phyloP scores from a whole-genome alignment of 2,888 invertebrate species.

The Julus scandinavius region DNA sequence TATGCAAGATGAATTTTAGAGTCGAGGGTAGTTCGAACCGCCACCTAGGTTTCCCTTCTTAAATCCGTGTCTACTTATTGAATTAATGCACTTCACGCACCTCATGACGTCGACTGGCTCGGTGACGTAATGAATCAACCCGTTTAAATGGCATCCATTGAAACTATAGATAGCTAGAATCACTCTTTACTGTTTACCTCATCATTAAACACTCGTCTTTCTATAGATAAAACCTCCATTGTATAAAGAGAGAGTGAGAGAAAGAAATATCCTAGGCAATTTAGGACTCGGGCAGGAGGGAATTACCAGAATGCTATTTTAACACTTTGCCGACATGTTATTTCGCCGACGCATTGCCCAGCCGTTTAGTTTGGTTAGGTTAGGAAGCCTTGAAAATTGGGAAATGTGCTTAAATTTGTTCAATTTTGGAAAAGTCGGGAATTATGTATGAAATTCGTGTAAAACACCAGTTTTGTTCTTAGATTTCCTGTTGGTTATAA shows the following conservation, averaged over 20 bases:
- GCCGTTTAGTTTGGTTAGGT: too few species aligned
- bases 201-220: conserved; percentile 36
- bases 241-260: conserved; percentile 46
- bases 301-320: not conserved
- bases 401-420: too few species aligned
- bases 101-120: conserved; percentile 15
- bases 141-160: conserved; percentile 52
- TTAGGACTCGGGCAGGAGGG: conserved; percentile 12
- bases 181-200: conserved; percentile 45
- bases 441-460: too few species aligned
- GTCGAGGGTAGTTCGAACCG: not conserved
- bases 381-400: too few species aligned
- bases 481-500: too few species aligned
- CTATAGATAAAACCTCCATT: conserved; percentile 39
- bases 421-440: too few species aligned
- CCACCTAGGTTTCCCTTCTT: not conserved
- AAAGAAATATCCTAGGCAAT: conserved; percentile 44
- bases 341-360: too few species aligned
- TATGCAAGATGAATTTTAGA: not conserved
- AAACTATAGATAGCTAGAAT: conserved; percentile 45
- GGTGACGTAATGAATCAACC: conserved; percentile 31
- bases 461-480: too few species aligned
- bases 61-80: conserved; percentile 12
- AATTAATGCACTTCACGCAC: conserved; percentile 27
- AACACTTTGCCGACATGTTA: too few species aligned